A percentile compares a stretch with the other conserved stretches of the same genome.
These are phyloP conservation scores for Dusona sp. DNA, from an alignment of 2,888 invertebrate species.

Conservation along the genomic window DNA sequence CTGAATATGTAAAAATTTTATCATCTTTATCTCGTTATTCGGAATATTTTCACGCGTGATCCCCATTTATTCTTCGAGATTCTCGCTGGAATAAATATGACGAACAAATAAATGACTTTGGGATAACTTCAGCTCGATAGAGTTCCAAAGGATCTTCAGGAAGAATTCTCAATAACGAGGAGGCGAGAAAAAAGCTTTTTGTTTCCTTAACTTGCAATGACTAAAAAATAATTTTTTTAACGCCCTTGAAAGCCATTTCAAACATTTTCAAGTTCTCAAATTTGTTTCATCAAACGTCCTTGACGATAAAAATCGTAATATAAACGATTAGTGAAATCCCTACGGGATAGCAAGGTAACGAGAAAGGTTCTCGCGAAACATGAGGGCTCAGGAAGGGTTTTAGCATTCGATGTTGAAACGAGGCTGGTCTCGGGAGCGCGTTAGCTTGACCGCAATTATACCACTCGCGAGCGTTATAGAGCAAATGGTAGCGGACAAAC, in stretches of 20 bases:
- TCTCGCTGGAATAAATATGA: neutral
- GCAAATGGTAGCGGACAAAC: slow-evolving; percentile 29
- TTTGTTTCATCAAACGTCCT: neutral
- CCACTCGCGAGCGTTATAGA: slow-evolving; percentile 48
- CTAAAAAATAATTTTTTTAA: neutral
- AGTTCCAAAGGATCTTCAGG: neutral
- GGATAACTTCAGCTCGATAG: neutral
- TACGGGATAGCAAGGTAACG: neutral
- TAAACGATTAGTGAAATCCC: slow-evolving; percentile 5
- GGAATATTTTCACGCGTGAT: neutral
- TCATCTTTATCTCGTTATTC: neutral
- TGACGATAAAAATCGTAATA: neutral
- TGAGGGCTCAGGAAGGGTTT: neutral
- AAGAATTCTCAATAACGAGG: neutral
- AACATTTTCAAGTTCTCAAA: neutral
- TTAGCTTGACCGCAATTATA: slow-evolving; percentile 71
- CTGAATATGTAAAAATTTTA: slow-evolving; percentile 1
- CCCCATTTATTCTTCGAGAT: slow-evolving; percentile 2
- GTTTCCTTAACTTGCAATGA: neutral
- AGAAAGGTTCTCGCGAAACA: neutral
- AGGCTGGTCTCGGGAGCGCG: slow-evolving; percentile 51
- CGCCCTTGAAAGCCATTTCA: neutral
- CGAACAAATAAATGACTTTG: neutral
- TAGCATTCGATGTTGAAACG: slow-evolving; percentile 46
- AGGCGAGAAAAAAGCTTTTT: neutral